These are phyloP conservation scores for Ptilodon capucinus DNA, from an alignment of 2,888 invertebrate species.

Conservation along the genomic window DNA sequence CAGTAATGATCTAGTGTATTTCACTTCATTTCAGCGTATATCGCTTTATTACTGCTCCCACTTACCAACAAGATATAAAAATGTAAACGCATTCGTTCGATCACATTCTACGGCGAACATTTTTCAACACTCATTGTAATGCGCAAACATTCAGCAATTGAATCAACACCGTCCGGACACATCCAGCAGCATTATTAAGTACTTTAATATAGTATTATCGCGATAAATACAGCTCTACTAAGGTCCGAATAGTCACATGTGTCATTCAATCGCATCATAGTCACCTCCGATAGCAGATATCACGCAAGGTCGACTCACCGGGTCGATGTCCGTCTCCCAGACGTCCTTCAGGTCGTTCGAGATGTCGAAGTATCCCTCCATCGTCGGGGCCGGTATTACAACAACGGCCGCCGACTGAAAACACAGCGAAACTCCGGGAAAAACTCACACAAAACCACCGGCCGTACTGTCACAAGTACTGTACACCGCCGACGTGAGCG, in stretches of 20 bases:
- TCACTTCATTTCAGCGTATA: neutral
- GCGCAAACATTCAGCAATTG: conserved; percentile 2
- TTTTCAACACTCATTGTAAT: neutral
- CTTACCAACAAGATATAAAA: neutral
- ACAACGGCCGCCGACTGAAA: conserved; percentile 63
- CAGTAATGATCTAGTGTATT: no score
- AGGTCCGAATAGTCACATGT: conserved; percentile 8
- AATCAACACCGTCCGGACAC: neutral
- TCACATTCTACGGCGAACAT: neutral
- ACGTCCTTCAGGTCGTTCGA: conserved; percentile 89
- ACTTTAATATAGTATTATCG: neutral
- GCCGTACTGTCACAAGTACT: conserved; percentile 63
- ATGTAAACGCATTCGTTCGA: neutral
- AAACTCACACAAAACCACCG: conserved; percentile 61
- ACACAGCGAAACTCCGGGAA: conserved; percentile 50
- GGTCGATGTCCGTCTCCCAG: conserved; percentile 92
- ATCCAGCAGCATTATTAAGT: neutral
- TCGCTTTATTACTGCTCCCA: neutral
- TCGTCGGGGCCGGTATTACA: conserved; percentile 72
- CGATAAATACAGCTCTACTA: neutral
- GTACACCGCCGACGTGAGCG: conserved; percentile 56
- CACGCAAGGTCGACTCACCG: conserved; percentile 85
- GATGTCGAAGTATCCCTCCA: conserved; percentile 90
- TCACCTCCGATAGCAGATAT: conserved; percentile 57
- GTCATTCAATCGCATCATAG: conserved; percentile 19